These are phyloP conservation scores for Charina bottae DNA, from an alignment of 2,113 vertebrate genomes.

Conservation along the genomic window DNA sequence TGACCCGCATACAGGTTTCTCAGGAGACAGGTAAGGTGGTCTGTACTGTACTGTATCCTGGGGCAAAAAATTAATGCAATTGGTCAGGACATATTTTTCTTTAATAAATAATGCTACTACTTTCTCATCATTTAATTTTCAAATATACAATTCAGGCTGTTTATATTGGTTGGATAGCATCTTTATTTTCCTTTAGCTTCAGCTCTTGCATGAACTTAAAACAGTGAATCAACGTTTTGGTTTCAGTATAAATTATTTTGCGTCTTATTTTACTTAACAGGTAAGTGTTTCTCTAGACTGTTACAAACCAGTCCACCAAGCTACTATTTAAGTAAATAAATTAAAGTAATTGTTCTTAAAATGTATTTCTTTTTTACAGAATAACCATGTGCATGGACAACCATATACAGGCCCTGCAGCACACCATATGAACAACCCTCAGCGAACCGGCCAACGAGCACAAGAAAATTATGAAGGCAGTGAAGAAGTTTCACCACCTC, in stretches of 20 bases:
- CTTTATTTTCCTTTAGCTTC: conserved; percentile 1
- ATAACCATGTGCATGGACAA: conserved; percentile 98
- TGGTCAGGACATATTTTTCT: background rate
- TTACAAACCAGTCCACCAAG: background rate
- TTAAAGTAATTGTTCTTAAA: conserved; percentile 28
- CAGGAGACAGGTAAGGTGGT: no score
- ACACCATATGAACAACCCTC: conserved; percentile 99
- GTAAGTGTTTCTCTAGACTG: conserved; percentile 17
- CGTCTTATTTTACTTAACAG: background rate
- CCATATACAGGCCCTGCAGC: conserved; percentile 98
- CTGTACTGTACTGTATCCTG: background rate
- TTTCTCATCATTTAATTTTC: background rate
- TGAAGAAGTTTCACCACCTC: conserved; percentile 91
- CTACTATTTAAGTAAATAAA: background rate
- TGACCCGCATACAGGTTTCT: no score
- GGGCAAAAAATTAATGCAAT: background rate
- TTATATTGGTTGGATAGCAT: conserved; percentile 26
- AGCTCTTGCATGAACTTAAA: conserved; percentile 12
- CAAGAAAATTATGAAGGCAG: conserved; percentile 97
- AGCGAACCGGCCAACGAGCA: conserved; percentile 94
- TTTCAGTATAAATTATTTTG: conserved; percentile 7
- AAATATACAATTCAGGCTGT: background rate
- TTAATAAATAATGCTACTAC: background rate
- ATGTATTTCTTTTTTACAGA: conserved; percentile 73
- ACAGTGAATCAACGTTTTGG: conserved; percentile 8